phyloP scores from a whole-genome alignment of 2,888 invertebrate species.

The Callinectes sapidus region DNA sequence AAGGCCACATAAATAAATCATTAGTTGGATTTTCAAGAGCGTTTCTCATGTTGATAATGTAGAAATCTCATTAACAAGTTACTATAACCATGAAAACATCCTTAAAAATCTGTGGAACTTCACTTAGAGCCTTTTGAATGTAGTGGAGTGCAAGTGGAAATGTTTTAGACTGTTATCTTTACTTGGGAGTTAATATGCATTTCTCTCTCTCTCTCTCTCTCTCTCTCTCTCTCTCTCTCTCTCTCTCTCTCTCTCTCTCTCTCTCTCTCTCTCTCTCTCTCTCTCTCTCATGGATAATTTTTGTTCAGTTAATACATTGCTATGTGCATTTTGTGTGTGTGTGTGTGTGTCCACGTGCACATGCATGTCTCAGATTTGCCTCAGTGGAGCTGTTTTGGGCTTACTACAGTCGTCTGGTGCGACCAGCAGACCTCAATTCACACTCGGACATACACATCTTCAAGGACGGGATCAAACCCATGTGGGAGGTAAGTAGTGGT shows the following conservation, averaged over 20 bases:
- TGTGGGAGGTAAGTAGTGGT: conserved; percentile 89
- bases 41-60: no score
- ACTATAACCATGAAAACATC: no score
- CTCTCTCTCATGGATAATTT: conserved; percentile 8
- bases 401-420: conserved; percentile 91
- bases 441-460: conserved; percentile 96
- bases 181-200: not conserved
- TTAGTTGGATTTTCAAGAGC: no score
- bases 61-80: no score
- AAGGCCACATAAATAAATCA: no score
- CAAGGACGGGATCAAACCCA: conserved; percentile 98
- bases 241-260: conserved; percentile 7
- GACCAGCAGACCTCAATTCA: conserved; percentile 92
- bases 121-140: no score
- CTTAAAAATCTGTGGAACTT: no score
- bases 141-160: no score
- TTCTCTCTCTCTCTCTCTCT: not conserved
- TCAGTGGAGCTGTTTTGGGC: conserved; percentile 99
- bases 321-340: not conserved
- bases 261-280: conserved; percentile 21
- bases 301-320: not conserved
- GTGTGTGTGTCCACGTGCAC: not conserved
- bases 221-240: conserved; percentile 1
- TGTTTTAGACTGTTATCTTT: no score
- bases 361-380: conserved; percentile 79